Evolutionary conservation across 2,113 vertebrate species (phyloP).

Genomic region (Trichechus manatus): DNA sequence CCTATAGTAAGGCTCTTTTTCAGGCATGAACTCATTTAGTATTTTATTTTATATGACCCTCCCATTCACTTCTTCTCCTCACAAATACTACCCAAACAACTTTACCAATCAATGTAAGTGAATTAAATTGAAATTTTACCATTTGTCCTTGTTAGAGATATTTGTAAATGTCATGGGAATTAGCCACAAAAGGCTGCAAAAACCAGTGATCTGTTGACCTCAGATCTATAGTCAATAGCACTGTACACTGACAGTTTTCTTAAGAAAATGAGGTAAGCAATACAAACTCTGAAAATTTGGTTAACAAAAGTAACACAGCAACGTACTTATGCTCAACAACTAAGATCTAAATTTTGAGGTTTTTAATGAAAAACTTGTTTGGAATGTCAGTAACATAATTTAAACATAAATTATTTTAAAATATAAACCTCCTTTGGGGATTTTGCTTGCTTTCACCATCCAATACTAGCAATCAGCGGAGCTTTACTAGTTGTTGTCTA

Average conservation of each 20-base stretch:
- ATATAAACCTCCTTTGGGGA: background rate
- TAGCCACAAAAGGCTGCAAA: background rate
- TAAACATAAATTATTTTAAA: background rate
- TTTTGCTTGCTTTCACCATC: background rate
- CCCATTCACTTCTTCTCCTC: background rate
- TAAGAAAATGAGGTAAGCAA: background rate
- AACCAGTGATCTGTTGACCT: background rate
- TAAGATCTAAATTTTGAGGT: background rate
- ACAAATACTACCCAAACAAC: background rate
- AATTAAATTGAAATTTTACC: background rate
- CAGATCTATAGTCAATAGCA: background rate
- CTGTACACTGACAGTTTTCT: background rate
- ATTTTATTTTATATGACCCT: background rate
- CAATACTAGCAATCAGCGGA: background rate
- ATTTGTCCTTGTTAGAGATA: background rate
- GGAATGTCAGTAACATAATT: background rate
- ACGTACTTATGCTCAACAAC: background rate
- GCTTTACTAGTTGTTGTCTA: background rate
- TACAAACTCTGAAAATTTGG: background rate
- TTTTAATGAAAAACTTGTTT: background rate
- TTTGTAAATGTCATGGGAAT: background rate
- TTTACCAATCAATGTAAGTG: background rate
- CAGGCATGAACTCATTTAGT: background rate
- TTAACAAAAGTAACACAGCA: background rate
- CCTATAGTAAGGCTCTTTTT: background rate